Percentiles rank a stretch among this genome's conserved stretches.
These are phyloP conservation scores for Drosophila santomea DNA, from an alignment of 1,140 invertebrate genomes.

Conservation along the genomic window DNA sequence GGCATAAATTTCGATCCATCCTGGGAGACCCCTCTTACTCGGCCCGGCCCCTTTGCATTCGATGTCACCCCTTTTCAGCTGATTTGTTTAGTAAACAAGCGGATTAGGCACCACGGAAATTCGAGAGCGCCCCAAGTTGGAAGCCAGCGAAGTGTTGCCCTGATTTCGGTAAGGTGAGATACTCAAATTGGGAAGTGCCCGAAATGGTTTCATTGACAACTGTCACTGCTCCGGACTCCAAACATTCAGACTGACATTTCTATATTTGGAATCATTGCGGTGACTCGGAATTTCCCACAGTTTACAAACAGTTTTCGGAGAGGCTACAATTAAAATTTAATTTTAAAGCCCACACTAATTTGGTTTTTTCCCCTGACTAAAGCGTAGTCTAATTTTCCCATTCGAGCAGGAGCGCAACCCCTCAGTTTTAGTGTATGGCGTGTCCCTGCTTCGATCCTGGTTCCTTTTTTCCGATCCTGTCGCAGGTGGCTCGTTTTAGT, in stretches of 20 bases:
- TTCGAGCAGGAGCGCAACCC: conserved; percentile 24
- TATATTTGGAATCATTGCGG: conserved; percentile 33
- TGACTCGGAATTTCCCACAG: conserved; percentile 29
- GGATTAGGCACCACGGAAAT: conserved; percentile 66
- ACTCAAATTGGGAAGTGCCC: conserved; percentile 48
- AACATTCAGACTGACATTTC: conserved; percentile 34
- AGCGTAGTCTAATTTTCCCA: conserved; percentile 51
- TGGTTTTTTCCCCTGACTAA: conserved; percentile 39
- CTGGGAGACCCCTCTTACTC: conserved; percentile 23
- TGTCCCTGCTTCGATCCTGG: conserved; percentile 16
- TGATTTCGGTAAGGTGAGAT: conserved; percentile 64
- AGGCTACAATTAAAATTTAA: conserved; percentile 64
- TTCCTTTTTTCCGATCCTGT: conserved; percentile 32
- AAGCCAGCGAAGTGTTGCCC: conserved; percentile 55
- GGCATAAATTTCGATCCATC: conserved; percentile 60
- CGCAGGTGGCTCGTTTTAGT: conserved; percentile 66
- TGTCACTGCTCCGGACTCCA: conserved; percentile 40
- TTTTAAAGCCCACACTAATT: conserved; percentile 71
- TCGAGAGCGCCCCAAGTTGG: conserved; percentile 52
- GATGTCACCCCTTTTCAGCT: conserved; percentile 54
- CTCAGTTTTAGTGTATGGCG: not conserved
- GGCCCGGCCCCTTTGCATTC: not conserved
- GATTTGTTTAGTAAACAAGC: conserved; percentile 76
- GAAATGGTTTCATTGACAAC: conserved; percentile 64
- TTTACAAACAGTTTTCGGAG: conserved; percentile 32